These are phyloP conservation scores for Coronaproctus castanopsis DNA, from an alignment of 2,888 invertebrate genomes.

Conservation along the genomic window DNA sequence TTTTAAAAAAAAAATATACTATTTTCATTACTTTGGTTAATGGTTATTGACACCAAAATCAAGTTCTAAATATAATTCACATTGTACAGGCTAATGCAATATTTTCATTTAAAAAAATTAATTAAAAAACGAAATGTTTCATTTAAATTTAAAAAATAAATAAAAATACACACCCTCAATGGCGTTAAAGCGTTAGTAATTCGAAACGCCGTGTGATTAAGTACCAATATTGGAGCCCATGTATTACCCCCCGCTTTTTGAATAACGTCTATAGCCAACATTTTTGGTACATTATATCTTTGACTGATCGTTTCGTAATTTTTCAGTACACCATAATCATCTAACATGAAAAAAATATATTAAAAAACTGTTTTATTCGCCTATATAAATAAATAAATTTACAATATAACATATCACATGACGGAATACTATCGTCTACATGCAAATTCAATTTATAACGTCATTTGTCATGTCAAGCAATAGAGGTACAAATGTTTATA, in stretches of 20 bases:
- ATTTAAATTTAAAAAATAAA: too few species aligned
- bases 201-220: constrained; percentile 2
- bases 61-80: too few species aligned
- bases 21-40: too few species aligned
- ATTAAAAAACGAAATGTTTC: too few species aligned
- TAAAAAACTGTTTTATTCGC: not conserved
- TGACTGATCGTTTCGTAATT: constrained; percentile 71
- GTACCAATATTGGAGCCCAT: constrained; percentile 4
- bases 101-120: too few species aligned
- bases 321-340: constrained; percentile 44
- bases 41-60: too few species aligned
- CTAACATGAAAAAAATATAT: constrained; percentile 27
- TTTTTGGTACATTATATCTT: constrained; percentile 68
- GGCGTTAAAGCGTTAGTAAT: constrained; percentile 6
- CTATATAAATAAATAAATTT: constrained; percentile 1
- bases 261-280: constrained; percentile 68
- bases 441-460: too few species aligned
- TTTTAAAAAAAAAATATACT: too few species aligned
- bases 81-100: too few species aligned
- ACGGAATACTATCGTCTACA: too few species aligned
- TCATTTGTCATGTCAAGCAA: too few species aligned
- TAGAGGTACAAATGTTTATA: too few species aligned
- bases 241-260: constrained; percentile 51
- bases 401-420: not conserved
- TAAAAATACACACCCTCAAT: constrained; percentile 4